Percentiles rank a stretch among this genome's conserved stretches.
Conservation (phyloP, 2,888 invertebrate species). For the Julus scandinavius region DNA sequence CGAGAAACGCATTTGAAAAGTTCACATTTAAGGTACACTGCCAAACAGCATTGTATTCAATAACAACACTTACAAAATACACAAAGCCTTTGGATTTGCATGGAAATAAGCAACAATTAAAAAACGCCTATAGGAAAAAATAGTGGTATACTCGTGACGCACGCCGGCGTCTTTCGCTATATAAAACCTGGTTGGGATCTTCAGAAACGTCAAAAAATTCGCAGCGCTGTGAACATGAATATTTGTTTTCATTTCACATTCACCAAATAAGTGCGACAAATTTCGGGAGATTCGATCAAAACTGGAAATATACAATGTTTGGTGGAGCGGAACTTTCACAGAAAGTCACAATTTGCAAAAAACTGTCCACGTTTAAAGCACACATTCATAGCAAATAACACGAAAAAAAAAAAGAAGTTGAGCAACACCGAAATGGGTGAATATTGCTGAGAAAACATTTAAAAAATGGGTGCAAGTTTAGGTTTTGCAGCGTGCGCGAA, state of each 20-base stretch:
- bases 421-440: slow-evolving; percentile 13
- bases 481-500: slow-evolving; percentile 1
- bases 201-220: background rate
- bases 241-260: slow-evolving; percentile 6
- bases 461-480: slow-evolving; percentile 20
- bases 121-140: slow-evolving; percentile 23
- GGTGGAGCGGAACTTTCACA: slow-evolving; percentile 6
- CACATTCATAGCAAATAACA: background rate
- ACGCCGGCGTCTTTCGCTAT: slow-evolving; percentile 19
- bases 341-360: slow-evolving; percentile 29
- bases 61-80: slow-evolving; percentile 40
- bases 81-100: slow-evolving; percentile 14
- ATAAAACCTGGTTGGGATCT: background rate
- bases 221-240: background rate
- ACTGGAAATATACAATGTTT: background rate
- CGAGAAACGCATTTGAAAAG: background rate
- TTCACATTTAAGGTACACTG: slow-evolving; percentile 17
- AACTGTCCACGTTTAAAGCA: slow-evolving; percentile 33
- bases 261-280: background rate
- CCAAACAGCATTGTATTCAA: slow-evolving; percentile 43
- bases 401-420: slow-evolving; percentile 2
- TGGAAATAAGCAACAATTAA: slow-evolving; percentile 44
- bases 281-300: slow-evolving; percentile 12
- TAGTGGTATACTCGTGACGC: slow-evolving; percentile 26
- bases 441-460: slow-evolving; percentile 40